These are phyloP conservation scores for Eublepharis macularius DNA, from an alignment of 2,113 vertebrate species.

Conservation along the genomic window DNA sequence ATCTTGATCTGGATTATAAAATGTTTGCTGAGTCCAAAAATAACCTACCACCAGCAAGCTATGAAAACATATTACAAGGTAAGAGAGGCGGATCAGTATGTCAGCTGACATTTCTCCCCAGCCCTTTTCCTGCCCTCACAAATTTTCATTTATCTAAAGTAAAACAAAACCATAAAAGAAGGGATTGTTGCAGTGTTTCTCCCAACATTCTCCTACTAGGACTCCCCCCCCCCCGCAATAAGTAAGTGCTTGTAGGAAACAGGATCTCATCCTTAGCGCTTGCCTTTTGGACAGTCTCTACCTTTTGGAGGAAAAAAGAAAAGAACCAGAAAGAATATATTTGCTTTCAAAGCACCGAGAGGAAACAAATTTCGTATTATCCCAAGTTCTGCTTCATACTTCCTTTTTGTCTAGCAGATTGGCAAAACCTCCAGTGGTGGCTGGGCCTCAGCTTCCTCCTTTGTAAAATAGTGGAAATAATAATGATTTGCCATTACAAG, in stretches of 20 bases:
- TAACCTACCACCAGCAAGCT: background rate
- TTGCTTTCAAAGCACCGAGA: constrained; percentile 28
- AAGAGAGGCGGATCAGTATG: background rate
- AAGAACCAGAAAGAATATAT: constrained; percentile 33
- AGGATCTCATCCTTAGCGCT: background rate
- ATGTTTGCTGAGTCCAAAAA: background rate
- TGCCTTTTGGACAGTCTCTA: constrained; percentile 23
- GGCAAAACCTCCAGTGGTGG: constrained; percentile 21
- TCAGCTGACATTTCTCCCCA: background rate
- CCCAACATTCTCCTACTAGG: constrained; percentile 27
- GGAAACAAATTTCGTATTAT: constrained; percentile 54
- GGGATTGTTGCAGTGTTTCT: constrained; percentile 7
- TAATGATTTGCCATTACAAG: background rate
- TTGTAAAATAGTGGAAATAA: background rate
- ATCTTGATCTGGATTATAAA: background rate
- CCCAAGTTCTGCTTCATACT: constrained; percentile 54
- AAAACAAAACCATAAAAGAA: constrained; percentile 26
- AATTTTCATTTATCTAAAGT: background rate
- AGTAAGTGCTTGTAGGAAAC: background rate
- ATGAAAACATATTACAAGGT: background rate
- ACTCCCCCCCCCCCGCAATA: too few species aligned
- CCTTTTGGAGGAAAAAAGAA: constrained; percentile 3
- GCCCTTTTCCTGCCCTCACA: background rate
- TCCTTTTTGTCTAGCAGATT: constrained; percentile 6
- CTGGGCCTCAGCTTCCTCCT: background rate